Base-by-base conservation (phyloP, 2,113 vertebrate species). In the Tapirus terrestris region DNA sequence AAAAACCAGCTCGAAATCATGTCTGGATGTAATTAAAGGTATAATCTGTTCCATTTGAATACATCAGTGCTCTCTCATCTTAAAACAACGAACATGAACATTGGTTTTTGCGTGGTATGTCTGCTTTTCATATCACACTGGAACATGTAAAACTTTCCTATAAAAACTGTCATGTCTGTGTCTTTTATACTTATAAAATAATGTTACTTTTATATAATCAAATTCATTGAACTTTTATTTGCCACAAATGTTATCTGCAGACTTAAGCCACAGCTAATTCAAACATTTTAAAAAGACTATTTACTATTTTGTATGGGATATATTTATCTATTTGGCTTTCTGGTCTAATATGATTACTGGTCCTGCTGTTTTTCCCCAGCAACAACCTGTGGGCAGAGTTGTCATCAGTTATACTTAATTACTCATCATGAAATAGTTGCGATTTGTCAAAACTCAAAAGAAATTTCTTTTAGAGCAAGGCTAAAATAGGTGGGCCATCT, bases 1-100 rank as follows among this genome's bases (percentile, higher is more conserved):
- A 84, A 97, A 98, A 98, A 99, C 98, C 98, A 98, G 98, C 97
- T 98, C 96, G 97, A 98, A 98, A 98, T 98, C 96, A 96, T 98
- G 97, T 99, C 98, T 99, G 98, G 98, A 98, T 98, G 96, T 98
- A 99, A 99, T 98, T 99, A 99, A 99, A 99, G 98, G 98, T 98
- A 98, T 99, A 98, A 99, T 98, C 98, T 98, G 98, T 99, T 99
- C 98, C 98, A 98, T 98, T 97, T 98, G 98, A 99, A 98, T 98
- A 99, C 98, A 97, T 98, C 98, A 96, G 72, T 95, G 98, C 98
- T 98, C 98, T 98, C 89, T 94, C 93, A 98, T 98, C 97, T 98
- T 99, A 98, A 98, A 99, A 98, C 96, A 98, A 98, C 98, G 98
- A 99, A 98, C 97, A 99, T 95, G 98, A 99, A 98, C 98, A 98